phyloP scores from a whole-genome alignment of 1,140 invertebrate species.

The Chironomus tepperi region DNA sequence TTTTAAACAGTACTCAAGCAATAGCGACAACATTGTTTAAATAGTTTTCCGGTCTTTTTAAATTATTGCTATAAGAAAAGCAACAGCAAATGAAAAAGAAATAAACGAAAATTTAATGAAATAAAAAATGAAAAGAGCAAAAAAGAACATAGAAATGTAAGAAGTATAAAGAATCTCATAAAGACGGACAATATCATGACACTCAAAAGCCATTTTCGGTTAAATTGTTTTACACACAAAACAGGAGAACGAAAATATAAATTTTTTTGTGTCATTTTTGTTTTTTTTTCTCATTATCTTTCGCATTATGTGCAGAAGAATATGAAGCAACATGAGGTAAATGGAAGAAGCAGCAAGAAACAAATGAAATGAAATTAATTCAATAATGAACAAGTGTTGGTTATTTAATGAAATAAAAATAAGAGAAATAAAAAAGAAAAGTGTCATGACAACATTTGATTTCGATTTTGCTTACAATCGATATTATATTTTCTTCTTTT shows the following conservation, averaged over 20 bases:
- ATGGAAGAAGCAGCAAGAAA: not conserved
- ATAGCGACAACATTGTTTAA: not conserved
- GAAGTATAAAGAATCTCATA: not conserved
- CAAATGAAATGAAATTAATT: not conserved
- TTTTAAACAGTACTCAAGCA: not conserved
- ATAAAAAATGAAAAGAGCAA: not conserved
- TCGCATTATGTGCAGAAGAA: not conserved
- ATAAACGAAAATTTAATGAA: not conserved
- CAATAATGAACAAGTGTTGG: constrained; percentile 1
- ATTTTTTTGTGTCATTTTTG: no score
- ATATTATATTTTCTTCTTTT: no score
- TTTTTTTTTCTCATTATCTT: no score
- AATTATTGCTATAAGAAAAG: not conserved
- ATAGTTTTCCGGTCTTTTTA: not conserved
- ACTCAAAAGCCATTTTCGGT: not conserved
- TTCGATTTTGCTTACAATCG: no score
- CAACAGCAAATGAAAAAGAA: not conserved
- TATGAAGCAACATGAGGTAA: not conserved
- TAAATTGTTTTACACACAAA: not conserved
- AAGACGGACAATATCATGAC: not conserved
- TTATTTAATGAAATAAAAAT: not conserved
- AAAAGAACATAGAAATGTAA: not conserved
- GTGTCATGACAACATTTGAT: not conserved
- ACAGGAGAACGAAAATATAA: no score
- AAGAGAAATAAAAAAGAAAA: not conserved